These are phyloP conservation scores for Bursaphelenchus mucronatus DNA, from an alignment of 1,140 invertebrate species.

Conservation along the genomic window DNA sequence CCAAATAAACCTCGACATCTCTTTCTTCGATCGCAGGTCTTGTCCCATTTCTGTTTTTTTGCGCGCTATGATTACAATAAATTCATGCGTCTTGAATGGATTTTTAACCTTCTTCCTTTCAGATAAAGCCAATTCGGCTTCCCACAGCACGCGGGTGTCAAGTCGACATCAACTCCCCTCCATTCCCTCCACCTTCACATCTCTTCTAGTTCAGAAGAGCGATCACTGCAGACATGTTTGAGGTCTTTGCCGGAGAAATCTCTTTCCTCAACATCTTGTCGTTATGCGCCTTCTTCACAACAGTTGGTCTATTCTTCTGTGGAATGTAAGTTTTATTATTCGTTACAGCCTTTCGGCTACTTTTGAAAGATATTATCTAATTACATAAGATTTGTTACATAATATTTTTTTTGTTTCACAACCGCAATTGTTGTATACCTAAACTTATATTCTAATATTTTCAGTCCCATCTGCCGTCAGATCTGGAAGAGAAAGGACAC, in stretches of 20 bases:
- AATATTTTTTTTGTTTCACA: no score
- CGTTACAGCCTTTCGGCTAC: no score
- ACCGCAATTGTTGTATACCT: no score
- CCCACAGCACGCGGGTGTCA: slow-evolving; percentile 15
- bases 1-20: no score
- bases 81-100: no score
- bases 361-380: no score
- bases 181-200: slow-evolving; percentile 16
- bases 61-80: no score
- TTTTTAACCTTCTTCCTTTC: not conserved
- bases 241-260: slow-evolving; percentile 54
- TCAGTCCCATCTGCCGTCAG: slow-evolving; percentile 59
- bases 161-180: slow-evolving; percentile 5
- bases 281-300: slow-evolving; percentile 56
- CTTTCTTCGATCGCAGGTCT: no score
- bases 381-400: no score
- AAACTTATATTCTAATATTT: slow-evolving; percentile 25
- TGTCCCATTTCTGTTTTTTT: no score
- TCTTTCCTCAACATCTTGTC: slow-evolving; percentile 56
- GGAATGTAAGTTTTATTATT: slow-evolving; percentile 54
- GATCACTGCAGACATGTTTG: slow-evolving; percentile 43
- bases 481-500: slow-evolving; percentile 61
- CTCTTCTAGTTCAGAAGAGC: slow-evolving; percentile 5
- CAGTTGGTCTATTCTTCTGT: slow-evolving; percentile 59
- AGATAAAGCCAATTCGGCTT: slow-evolving; percentile 19